Evolutionary conservation across 92 coral and sea anemone genomes (phyloP).

Genomic region (Anthopleura xanthogrammica): DNA sequence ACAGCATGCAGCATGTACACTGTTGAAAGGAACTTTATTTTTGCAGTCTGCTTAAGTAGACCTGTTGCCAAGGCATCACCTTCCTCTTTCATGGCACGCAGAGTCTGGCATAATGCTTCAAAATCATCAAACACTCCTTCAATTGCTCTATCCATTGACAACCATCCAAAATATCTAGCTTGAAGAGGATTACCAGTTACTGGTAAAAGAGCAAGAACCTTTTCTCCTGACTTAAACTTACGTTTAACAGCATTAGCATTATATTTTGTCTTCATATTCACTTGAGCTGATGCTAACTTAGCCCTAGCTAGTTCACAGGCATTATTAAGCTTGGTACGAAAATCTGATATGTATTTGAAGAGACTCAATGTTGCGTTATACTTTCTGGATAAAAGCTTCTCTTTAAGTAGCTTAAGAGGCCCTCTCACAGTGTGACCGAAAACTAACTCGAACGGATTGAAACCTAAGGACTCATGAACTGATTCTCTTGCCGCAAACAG

Average conservation of each 20-base stretch:
- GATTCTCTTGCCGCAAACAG: constrained; percentile 47
- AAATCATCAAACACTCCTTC: no score
- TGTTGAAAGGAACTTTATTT: no score
- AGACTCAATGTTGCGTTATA: constrained; percentile 20
- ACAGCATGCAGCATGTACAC: no score
- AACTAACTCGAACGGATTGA: constrained; percentile 58
- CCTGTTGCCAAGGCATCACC: no score
- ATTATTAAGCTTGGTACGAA: constrained; percentile 32
- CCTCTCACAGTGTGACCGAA: constrained; percentile 60
- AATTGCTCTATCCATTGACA: no score
- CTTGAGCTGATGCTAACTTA: constrained; percentile 6
- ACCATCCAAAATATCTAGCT: constrained; percentile 34
- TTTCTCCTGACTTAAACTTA: constrained; percentile 24
- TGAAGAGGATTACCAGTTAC: constrained; percentile 20
- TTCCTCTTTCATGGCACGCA: no score
- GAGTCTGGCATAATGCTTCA: no score
- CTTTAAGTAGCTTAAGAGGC: constrained; percentile 57
- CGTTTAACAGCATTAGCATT: constrained; percentile 25
- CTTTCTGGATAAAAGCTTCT: constrained; percentile 18
- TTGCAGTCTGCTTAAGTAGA: no score
- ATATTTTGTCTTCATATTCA: constrained; percentile 18
- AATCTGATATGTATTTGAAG: constrained; percentile 42
- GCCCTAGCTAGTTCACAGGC: constrained; percentile 27
- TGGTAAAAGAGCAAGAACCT: constrained; percentile 34
- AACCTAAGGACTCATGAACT: constrained; percentile 57